These are phyloP conservation scores for Phataginus tricuspis DNA, from an alignment of 2,797 vertebrate genomes.

Conservation along the genomic window DNA sequence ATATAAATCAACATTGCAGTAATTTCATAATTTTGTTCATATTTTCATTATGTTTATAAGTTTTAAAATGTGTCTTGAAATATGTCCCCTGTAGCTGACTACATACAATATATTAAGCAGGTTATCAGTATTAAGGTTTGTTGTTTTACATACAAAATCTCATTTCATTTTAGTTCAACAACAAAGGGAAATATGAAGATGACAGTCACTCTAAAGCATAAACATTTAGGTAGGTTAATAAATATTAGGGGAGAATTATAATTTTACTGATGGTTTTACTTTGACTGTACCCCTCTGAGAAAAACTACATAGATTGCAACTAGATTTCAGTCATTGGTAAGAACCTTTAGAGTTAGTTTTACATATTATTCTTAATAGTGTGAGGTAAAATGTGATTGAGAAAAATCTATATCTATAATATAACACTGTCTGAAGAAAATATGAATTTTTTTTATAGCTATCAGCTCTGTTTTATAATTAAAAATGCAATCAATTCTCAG, in stretches of 20 bases:
- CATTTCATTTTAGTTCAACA: not conserved
- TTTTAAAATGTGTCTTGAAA: not conserved
- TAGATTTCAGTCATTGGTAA: not conserved
- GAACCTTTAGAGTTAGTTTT: not conserved
- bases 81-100: not conserved
- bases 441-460: not conserved
- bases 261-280: not conserved
- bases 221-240: not conserved
- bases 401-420: not conserved
- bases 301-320: not conserved
- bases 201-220: not conserved
- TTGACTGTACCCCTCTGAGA: not conserved
- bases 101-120: not conserved
- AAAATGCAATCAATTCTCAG: not conserved
- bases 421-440: not conserved
- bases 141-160: not conserved
- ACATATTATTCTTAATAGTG: not conserved
- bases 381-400: not conserved
- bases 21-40: constrained; percentile 10
- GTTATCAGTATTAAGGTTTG: constrained; percentile 35
- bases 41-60: not conserved
- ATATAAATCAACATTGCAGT: constrained; percentile 37
- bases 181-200: not conserved
- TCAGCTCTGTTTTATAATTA: not conserved
- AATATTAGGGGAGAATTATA: not conserved